Conservation (phyloP, 2,113 vertebrate species). For the Globicephala melas region DNA sequence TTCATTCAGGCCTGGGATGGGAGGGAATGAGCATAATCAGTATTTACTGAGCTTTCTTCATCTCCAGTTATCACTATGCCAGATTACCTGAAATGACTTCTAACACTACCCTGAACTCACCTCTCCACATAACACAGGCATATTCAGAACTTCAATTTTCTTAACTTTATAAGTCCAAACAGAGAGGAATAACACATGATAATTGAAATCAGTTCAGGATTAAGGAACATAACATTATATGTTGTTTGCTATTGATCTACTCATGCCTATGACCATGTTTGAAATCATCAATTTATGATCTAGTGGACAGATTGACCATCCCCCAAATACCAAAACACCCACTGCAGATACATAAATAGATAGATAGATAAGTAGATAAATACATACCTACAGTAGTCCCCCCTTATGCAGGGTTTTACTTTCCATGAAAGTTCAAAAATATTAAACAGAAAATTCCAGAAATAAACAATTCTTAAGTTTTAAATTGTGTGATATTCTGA, state of each 20-base stretch:
- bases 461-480: background rate
- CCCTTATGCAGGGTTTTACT: background rate
- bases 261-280: background rate
- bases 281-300: background rate
- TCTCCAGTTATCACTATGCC: background rate
- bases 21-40: background rate
- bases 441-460: background rate
- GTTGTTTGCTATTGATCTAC: background rate
- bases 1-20: background rate
- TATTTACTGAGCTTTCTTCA: background rate
- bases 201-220: background rate
- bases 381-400: background rate
- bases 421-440: background rate
- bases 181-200: background rate
- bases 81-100: constrained; percentile 22
- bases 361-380: too few species aligned
- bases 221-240: background rate
- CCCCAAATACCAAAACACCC: background rate
- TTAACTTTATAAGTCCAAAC: background rate
- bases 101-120: background rate
- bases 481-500: background rate
- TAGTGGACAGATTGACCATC: background rate
- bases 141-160: background rate
- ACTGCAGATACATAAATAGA: background rate
- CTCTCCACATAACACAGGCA: background rate